Percentiles rank a stretch among this genome's conserved stretches.
These are phyloP conservation scores for Vidua chalybeata DNA, from an alignment of 2,113 vertebrate genomes.

Conservation along the genomic window DNA sequence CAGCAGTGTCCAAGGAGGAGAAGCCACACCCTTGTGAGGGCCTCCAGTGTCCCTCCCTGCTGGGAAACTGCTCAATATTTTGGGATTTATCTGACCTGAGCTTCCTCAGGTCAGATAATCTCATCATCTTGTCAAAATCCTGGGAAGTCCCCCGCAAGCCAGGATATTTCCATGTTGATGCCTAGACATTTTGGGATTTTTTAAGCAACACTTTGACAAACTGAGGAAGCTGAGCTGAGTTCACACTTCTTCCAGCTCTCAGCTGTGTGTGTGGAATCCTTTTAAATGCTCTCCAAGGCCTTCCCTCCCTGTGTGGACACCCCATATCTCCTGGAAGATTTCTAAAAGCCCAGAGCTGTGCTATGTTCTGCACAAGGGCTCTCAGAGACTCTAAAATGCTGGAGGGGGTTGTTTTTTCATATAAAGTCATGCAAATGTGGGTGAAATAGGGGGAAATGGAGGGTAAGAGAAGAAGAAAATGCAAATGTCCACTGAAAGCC, in stretches of 20 bases:
- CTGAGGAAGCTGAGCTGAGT: not conserved
- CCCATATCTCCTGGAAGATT: not conserved
- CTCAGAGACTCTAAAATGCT: not conserved
- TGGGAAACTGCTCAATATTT: not conserved
- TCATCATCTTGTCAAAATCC: not conserved
- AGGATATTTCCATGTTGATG: not conserved
- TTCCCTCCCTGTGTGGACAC: not conserved
- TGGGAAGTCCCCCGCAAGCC: not conserved
- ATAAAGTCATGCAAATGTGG: not conserved
- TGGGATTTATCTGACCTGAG: conserved; percentile 40
- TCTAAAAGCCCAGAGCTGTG: not conserved
- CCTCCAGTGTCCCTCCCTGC: not conserved
- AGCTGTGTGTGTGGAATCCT: not conserved
- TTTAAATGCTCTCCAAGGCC: not conserved
- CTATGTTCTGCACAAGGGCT: not conserved
- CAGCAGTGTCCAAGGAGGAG: not conserved
- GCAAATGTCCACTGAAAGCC: not conserved
- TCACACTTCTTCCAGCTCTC: not conserved
- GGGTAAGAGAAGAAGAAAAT: not conserved
- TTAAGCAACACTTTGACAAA: not conserved
- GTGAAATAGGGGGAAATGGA: not conserved
- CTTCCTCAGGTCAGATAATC: no score
- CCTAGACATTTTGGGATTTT: not conserved
- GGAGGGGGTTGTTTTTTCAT: not conserved
- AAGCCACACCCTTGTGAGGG: not conserved